Percentiles rank a stretch among this genome's conserved stretches.
Conservation (phyloP, 2,888 invertebrate species). For the Aelia acuminata region DNA sequence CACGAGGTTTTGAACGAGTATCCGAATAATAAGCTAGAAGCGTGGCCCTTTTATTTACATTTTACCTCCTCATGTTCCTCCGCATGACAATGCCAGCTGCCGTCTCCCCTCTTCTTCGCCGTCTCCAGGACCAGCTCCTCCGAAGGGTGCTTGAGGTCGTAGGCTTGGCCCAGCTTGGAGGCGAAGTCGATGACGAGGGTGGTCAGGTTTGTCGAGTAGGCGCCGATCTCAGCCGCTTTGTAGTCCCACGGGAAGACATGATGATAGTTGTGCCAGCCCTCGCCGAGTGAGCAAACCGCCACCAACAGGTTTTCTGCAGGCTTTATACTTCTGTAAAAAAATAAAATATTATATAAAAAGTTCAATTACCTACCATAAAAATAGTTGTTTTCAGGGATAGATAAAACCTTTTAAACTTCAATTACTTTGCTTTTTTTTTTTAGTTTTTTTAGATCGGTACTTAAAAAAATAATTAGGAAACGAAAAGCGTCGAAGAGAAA, state of each 20-base stretch:
- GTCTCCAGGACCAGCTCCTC: slow-evolving; percentile 72
- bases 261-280: slow-evolving; percentile 96
- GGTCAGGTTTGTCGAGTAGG: slow-evolving; percentile 71
- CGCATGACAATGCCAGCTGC: slow-evolving; percentile 66
- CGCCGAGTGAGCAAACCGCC: slow-evolving; percentile 81
- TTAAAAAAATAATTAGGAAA: too few species aligned
- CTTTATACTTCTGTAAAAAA: slow-evolving; percentile 77
- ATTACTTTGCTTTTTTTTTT: too few species aligned
- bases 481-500: too few species aligned
- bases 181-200: slow-evolving; percentile 74
- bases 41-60: neutral
- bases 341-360: too few species aligned
- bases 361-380: too few species aligned
- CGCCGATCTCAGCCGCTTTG: slow-evolving; percentile 88
- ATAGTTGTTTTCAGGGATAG: too few species aligned
- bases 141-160: slow-evolving; percentile 80
- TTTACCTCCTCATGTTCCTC: neutral
- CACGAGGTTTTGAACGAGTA: neutral
- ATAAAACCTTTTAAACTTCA: too few species aligned
- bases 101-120: slow-evolving; percentile 74
- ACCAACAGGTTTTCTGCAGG: slow-evolving; percentile 85
- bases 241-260: slow-evolving; percentile 96
- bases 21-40: neutral
- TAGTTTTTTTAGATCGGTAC: too few species aligned
- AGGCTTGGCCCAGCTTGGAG: slow-evolving; percentile 77